Base-by-base conservation (phyloP, 2,113 vertebrate species). In the Barbus barbus region DNA sequence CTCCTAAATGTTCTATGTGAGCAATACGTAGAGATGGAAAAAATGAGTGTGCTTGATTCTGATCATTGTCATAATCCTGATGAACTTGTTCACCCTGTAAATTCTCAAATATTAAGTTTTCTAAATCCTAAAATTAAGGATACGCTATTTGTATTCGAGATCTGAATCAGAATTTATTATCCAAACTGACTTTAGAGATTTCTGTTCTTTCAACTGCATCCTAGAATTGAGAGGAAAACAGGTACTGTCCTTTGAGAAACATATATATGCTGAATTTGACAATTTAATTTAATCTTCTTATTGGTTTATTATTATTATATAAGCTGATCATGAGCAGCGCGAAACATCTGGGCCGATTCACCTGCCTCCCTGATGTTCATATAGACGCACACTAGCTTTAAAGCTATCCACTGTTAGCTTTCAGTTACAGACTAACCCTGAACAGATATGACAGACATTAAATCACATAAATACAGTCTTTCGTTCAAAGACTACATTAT, bases 321-420 rank as follows among this genome's bases (percentile, higher is more conserved):
- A 33, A 74, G 24, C 14, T 36, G 28, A 20, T 31, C 24, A 22
- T 18, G 72, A 48, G 6, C 28, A 36, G 9, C 33, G 0, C 18
- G 20, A 78, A n/a, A 26, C 53, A 80, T 80, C 41, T 65, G 36
- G 22, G 48, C 36, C 14, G 16, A 67, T 28, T 81, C 58, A 28
- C 38, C 60, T 22, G 60, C 78, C 33, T 81, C 78, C 38, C 56
- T 28, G 58, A 18, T 6, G 3, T 24, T 61, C 76, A 26, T 48
- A 58, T 4, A 26, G 5, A 67, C 31, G 18, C 22, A 61, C 22
- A 6, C 38, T 79, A 79, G 77, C 78, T 28, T 63, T 44, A 79
- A 79, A 11, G 58, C 77, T 79, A 46, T n/a, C 77, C 63, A 36
- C 14, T 63, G 77, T 80, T 81, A 67, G 78, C 61, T 51, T 67